Base-by-base conservation (phyloP, 2,113 vertebrate species). In the Pseudopipra pipra region DNA sequence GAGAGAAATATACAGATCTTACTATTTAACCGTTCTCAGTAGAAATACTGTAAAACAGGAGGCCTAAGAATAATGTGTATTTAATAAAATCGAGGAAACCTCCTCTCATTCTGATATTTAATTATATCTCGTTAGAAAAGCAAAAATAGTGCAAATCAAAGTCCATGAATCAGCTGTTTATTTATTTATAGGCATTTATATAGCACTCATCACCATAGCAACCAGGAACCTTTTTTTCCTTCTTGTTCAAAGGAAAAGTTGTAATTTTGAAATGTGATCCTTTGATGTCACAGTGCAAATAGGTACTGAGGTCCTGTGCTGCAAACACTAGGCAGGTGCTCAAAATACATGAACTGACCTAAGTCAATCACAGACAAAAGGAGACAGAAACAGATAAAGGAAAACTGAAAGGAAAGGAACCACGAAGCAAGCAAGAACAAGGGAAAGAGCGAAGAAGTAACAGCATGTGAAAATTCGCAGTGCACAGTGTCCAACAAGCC, bases 131-230 rank as follows among this genome's bases (percentile, higher is more conserved):
- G 95, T 94, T 87, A 91, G 75, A 68, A 93, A 94, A 87, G 82
- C 58, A 85, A 93, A 95, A 94, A 87, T 63, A 74, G 51, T n/a
- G 43, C 79, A 93, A 95, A 93, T 87, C 67, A 51, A 95, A 96
- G 94, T 68, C 78, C 33, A 72, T 85, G 81, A 94, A 82, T 95
- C 92, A 95, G 93, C 87, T 96, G 91, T 87, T 96, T 95, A 80
- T 92, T 93, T 91, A 93, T 97, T 96, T 95, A 95, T 94, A 97
- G 87, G 44, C 71, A 89, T 89, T 94, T 93, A 82, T 74, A 77
- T 5, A 80, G 85, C 0, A 0, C 55, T 76, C 22, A 25, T 94
- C 71, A 58, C 96, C 93, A 93, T 88, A 96, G 94, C 79, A 96
- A 96, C 95, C 46, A 87, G 79, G 51, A 91, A 73, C 25, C 37